A percentile compares a stretch with the other conserved stretches of the same genome.
These are phyloP conservation scores for Deilephila elpenor DNA, from an alignment of 2,888 invertebrate species.

Conservation along the genomic window DNA sequence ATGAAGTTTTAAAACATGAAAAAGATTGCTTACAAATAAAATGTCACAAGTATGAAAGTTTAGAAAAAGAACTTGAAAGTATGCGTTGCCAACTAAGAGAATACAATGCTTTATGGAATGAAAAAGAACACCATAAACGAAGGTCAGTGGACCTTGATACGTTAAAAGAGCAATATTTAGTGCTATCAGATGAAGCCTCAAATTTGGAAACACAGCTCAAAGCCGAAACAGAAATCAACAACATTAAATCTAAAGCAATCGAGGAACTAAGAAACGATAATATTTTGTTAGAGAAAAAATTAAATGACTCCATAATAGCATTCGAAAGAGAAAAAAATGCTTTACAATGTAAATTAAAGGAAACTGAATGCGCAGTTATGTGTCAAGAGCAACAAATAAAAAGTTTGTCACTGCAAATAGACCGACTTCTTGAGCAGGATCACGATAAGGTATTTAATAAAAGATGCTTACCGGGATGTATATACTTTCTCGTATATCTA, in stretches of 20 bases:
- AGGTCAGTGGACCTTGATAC: constrained; percentile 70
- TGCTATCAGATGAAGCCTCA: constrained; percentile 71
- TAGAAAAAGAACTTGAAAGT: constrained; percentile 66
- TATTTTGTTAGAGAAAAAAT: constrained; percentile 63
- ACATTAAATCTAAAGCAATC: constrained; percentile 62
- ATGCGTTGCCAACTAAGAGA: constrained; percentile 65
- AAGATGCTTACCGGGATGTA: background rate
- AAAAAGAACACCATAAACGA: constrained; percentile 73
- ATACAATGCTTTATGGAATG: constrained; percentile 72
- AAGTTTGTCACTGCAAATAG: constrained; percentile 80
- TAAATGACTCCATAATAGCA: constrained; percentile 60
- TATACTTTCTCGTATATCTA: background rate
- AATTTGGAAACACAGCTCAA: constrained; percentile 70
- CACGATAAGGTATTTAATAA: constrained; percentile 54
- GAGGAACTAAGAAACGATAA: constrained; percentile 68
- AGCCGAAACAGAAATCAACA: constrained; percentile 74
- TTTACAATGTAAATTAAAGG: constrained; percentile 78
- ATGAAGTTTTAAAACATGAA: constrained; percentile 72
- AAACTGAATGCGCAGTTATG: constrained; percentile 81
- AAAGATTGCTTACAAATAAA: constrained; percentile 60
- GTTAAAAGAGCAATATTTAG: constrained; percentile 71
- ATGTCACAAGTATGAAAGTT: constrained; percentile 64
- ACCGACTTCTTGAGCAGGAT: constrained; percentile 72
- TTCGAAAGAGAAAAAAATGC: constrained; percentile 80
- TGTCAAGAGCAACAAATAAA: constrained; percentile 85